Percentiles rank a stretch among this genome's conserved stretches.
Evolutionary conservation across 2,113 vertebrate species (phyloP).

Genomic region (Urocolius indicus): DNA sequence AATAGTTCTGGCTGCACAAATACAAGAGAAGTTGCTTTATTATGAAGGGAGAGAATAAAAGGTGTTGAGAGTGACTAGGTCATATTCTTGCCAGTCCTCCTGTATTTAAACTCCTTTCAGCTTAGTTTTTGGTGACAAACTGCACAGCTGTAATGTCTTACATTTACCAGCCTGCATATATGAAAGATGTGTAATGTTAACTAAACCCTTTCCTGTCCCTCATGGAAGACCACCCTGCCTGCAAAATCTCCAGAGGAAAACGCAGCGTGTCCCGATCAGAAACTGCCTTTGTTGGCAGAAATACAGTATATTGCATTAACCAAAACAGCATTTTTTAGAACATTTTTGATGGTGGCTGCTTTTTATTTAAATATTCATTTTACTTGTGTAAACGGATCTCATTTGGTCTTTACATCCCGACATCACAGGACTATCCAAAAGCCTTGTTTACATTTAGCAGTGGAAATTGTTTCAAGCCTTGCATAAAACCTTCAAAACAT

Average conservation of each 20-base stretch:
- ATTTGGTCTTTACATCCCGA: constrained; percentile 32
- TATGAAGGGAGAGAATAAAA: constrained; percentile 7
- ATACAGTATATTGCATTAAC: constrained; percentile 66
- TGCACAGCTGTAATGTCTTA: constrained; percentile 74
- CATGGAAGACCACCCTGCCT: constrained; percentile 73
- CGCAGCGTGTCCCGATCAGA: constrained; percentile 64
- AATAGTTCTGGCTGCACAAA: neutral
- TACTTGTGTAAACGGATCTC: constrained; percentile 67
- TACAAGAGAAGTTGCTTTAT: neutral
- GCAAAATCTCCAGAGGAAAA: constrained; percentile 58
- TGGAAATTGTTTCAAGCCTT: constrained; percentile 70
- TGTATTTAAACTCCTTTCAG: constrained; percentile 50
- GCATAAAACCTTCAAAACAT: constrained; percentile 43
- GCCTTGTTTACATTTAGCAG: constrained; percentile 53
- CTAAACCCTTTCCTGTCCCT: constrained; percentile 66
- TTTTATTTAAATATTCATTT: constrained; percentile 75
- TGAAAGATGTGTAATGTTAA: constrained; percentile 77
- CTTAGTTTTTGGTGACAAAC: constrained; percentile 69
- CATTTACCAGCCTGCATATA: constrained; percentile 74
- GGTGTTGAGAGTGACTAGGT: constrained; percentile 25
- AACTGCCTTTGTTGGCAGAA: constrained; percentile 73
- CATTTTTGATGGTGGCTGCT: constrained; percentile 71
- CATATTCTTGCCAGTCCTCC: neutral
- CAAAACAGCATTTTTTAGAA: constrained; percentile 62
- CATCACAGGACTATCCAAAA: constrained; percentile 57